Evolutionary conservation across 2,888 invertebrate genomes (phyloP).

Genomic region (Apamea anceps): DNA sequence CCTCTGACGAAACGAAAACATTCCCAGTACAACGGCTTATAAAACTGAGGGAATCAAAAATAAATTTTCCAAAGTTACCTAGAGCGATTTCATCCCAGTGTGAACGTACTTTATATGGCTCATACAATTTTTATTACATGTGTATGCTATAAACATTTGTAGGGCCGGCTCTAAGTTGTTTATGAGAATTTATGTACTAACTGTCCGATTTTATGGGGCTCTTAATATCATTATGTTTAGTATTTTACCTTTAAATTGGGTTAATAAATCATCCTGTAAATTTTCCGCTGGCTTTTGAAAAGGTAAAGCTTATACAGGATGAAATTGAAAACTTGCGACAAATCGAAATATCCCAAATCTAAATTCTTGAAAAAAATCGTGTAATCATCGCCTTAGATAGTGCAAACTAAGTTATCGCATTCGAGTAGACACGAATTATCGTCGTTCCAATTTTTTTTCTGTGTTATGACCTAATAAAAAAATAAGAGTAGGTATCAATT

Average conservation of each 20-base stretch:
- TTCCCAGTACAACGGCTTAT: neutral
- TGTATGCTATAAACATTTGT: constrained; percentile 62
- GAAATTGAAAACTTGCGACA: too few relatives aligned
- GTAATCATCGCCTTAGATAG: too few relatives aligned
- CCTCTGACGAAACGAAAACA: neutral
- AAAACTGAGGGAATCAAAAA: constrained; percentile 37
- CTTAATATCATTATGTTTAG: constrained; percentile 52
- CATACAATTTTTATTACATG: constrained; percentile 64
- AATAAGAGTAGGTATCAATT: too few relatives aligned
- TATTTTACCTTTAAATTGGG: constrained; percentile 46
- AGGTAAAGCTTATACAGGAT: neutral
- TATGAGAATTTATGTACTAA: constrained; percentile 64
- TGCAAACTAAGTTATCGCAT: too few relatives aligned
- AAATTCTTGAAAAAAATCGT: too few relatives aligned
- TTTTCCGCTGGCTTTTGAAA: neutral
- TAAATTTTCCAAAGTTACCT: constrained; percentile 28
- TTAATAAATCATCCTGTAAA: constrained; percentile 5
- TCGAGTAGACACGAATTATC: too few relatives aligned
- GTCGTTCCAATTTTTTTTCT: too few relatives aligned
- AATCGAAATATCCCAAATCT: too few relatives aligned
- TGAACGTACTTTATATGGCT: constrained; percentile 47
- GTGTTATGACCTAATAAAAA: too few relatives aligned
- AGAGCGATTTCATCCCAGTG: constrained; percentile 45
- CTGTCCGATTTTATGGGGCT: constrained; percentile 56
- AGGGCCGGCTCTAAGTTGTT: constrained; percentile 61